Base-by-base conservation (phyloP, 2,888 invertebrate genomes). In the Sarcophaga caerulescens region DNA sequence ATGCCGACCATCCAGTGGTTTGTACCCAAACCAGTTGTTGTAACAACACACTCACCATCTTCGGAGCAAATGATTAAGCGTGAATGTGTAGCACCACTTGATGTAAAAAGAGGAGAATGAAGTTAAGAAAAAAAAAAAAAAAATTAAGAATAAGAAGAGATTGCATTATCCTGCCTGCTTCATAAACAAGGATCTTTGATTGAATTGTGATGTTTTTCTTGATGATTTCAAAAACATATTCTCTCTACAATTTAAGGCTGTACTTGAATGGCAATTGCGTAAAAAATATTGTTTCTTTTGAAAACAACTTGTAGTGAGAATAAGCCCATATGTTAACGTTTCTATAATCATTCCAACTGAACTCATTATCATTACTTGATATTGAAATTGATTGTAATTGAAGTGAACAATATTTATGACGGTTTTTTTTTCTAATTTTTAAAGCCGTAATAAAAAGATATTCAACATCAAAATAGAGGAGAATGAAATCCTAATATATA, bases 1-100 rank as follows among this genome's bases (percentile, higher is more conserved):
- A 97, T 96, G 2, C 98, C 98, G n/a, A 97, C 93, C 89, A 96
- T 95, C 96, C 96, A 97, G 91, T 97, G 96, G 93, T 97, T 98
- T 66, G 97, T 97, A 57, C 96, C 95, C 5, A 95, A 95, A 0
- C 97, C 97, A 84, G 95, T 94, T 65, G 95, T 94, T 88, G 94
- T 94, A 2, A 95, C 95, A 60, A 97, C 91, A 71, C 96, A 95
- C 69, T 95, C 94, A 10, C 98, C 98, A 45, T 94, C 93, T 47
- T 95, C 95, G 90, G 97, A 95, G 90, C 97, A 95, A 84, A 98
- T 95, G 47, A 97, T 95, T 65, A 97, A 94, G 84, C 96, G 96
- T 17, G 98, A 97, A 91, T 96, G 96, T 83, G 98, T 97, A 45
- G 96, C 97, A 63, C 98, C 98, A 44, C 98, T 98, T 93, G 17